Base-by-base conservation (phyloP, 1,140 invertebrate genomes). In the Hypothenemus hampei region DNA sequence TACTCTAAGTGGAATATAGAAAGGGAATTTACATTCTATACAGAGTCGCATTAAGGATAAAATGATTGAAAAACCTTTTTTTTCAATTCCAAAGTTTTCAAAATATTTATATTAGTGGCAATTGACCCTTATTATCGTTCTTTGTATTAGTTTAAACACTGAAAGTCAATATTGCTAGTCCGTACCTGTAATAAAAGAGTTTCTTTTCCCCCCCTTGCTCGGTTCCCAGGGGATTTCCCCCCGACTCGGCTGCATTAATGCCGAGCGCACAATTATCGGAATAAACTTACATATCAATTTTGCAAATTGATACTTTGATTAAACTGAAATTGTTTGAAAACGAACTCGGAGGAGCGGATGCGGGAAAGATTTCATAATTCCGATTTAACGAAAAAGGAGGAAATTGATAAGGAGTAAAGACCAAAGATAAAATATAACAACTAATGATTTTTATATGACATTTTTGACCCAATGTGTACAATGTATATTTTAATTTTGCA, bases 181-280 rank as follows among this genome's bases (percentile, higher is more conserved):
- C n/a, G n/a, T n/a, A n/a, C n/a, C n/a, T n/a, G n/a, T n/a, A n/a
- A n/a, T 29, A 29, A 7, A n/a, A 29, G n/a, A 37, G 16, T 15
- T 37, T 13, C 35, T 10, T 46, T 51, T 50, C 47, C 31, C 39
- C 60, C 24, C n/a, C n/a, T n/a, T n/a, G n/a, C n/a, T 60, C 44
- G 11, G 54, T 39, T 31, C 23, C 44, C 56, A 35, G 44, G 36
- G 37, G 43, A 45, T 46, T 43, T 26, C 33, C 40, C 44, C n/a
- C n/a, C n/a, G n/a, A n/a, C n/a, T 22, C 8, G 23, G 49, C 40
- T 53, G 59, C 50, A 63, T 65, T 62, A 69, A 64, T 63, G 67
- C 63, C 65, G 65, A 67, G 60, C 61, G 66, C 63, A 63, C 67
- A 69, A 69, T 69, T 69, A 69, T 69, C 56, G 63, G 63, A 55